Evolutionary conservation across 37 sponge, comb jelly and placozoan genomes (phyloP), one percentile per base, ranked within the genome.

Genomic region (Agelas oroides): DNA sequence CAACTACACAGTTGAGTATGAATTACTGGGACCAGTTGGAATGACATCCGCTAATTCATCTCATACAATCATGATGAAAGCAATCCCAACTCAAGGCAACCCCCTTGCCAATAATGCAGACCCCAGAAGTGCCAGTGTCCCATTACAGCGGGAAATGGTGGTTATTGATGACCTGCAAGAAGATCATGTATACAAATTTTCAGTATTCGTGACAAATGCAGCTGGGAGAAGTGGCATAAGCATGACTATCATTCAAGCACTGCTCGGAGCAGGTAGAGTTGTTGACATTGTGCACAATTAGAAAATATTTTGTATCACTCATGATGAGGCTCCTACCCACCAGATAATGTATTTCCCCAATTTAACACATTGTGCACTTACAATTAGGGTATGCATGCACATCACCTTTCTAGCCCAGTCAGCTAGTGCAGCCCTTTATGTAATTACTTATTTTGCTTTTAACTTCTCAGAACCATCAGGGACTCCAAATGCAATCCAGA

Each of bases 391-490:
- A n/a, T n/a, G n/a, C n/a, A n/a, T n/a, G n/a, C n/a, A n/a, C n/a
- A n/a, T n/a, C n/a, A n/a, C n/a, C n/a, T n/a, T n/a, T n/a, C n/a
- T n/a, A n/a, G n/a, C n/a, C n/a, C n/a, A n/a, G n/a, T n/a, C n/a
- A n/a, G n/a, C n/a, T n/a, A n/a, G n/a, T n/a, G n/a, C n/a, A n/a
- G n/a, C n/a, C n/a, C n/a, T n/a, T n/a, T n/a, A n/a, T n/a, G n/a
- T n/a, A n/a, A n/a, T n/a, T n/a, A n/a, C n/a, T n/a, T n/a, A n/a
- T n/a, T n/a, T n/a, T n/a, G n/a, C 8, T 46, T 46, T 8, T 46
- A 46, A 27, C 35, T 25, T 24, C 34, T n/a, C 71, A 86, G 86
- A 59, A 70, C 86, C 86, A 55, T 30, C 60, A 30, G 65, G 74
- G 30, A 28, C 73, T 69, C 87, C 87, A 28, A 41, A 36, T 31